These are phyloP conservation scores for Chrosomus eos DNA, from an alignment of 2,797 vertebrate genomes.

Conservation along the genomic window DNA sequence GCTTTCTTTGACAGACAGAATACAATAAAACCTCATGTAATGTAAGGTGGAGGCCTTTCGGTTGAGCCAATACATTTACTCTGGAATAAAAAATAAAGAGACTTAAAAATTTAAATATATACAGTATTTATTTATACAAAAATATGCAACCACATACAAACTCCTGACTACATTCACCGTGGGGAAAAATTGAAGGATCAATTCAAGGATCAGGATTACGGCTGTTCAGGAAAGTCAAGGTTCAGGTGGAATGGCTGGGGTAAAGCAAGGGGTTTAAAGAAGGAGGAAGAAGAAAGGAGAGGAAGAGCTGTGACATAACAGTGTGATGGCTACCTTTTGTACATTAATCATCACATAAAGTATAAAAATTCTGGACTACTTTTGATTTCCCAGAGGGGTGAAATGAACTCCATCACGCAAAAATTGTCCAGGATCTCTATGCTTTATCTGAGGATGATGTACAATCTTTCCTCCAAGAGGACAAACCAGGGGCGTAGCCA, in stretches of 20 bases:
- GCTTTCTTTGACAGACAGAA: too few relatives aligned
- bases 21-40: too few relatives aligned
- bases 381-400: neutral
- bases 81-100: too few relatives aligned
- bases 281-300: neutral
- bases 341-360: too few relatives aligned
- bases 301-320: conserved; percentile 16
- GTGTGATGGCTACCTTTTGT: neutral
- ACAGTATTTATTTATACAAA: neutral
- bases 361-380: too few relatives aligned
- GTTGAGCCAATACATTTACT: too few relatives aligned
- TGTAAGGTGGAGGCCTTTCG: too few relatives aligned
- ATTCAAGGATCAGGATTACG: too few relatives aligned
- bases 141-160: neutral
- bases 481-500: too few relatives aligned
- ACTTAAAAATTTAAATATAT: neutral
- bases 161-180: neutral
- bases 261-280: neutral
- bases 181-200: neutral
- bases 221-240: too few relatives aligned
- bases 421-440: neutral
- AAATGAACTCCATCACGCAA: neutral
- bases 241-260: neutral
- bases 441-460: neutral
- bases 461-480: neutral